These are phyloP conservation scores for Trochalopteron elliotii DNA, from an alignment of 2,113 vertebrate genomes.

Conservation along the genomic window DNA sequence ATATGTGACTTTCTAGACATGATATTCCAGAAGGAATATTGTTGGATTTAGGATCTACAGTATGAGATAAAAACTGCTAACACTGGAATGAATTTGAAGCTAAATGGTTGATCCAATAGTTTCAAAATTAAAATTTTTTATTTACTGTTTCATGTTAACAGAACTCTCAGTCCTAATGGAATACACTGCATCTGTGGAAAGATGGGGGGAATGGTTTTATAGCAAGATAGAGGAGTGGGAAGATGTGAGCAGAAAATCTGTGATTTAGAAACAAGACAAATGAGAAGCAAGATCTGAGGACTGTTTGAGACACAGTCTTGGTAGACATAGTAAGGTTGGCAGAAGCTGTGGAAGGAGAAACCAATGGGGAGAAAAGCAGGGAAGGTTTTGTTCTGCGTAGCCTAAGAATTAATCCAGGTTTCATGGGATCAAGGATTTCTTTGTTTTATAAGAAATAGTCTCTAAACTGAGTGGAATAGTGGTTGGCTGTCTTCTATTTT, in stretches of 20 bases:
- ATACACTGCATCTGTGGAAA: not conserved
- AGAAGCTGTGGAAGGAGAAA: not conserved
- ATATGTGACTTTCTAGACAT: not conserved
- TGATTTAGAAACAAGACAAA: not conserved
- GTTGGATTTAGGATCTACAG: rapidly evolving
- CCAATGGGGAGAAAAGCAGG: not conserved
- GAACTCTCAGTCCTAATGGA: not conserved
- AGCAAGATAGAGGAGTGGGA: not conserved
- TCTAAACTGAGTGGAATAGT: not conserved
- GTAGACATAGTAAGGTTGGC: not conserved
- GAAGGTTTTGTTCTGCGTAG: not conserved
- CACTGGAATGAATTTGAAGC: not conserved
- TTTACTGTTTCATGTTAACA: not conserved
- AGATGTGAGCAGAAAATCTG: not conserved
- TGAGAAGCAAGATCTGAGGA: not conserved
- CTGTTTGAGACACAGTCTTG: not conserved
- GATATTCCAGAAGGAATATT: not conserved
- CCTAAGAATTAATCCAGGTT: not conserved
- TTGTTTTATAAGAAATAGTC: not conserved
- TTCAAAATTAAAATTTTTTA: not conserved
- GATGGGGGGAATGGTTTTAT: not conserved
- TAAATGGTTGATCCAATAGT: not conserved
- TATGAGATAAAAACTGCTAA: not conserved
- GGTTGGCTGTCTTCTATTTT: not conserved
- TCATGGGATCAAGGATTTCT: not conserved